These are phyloP conservation scores for Lithobates pipiens DNA, from an alignment of 2,797 vertebrate genomes.

Conservation along the genomic window DNA sequence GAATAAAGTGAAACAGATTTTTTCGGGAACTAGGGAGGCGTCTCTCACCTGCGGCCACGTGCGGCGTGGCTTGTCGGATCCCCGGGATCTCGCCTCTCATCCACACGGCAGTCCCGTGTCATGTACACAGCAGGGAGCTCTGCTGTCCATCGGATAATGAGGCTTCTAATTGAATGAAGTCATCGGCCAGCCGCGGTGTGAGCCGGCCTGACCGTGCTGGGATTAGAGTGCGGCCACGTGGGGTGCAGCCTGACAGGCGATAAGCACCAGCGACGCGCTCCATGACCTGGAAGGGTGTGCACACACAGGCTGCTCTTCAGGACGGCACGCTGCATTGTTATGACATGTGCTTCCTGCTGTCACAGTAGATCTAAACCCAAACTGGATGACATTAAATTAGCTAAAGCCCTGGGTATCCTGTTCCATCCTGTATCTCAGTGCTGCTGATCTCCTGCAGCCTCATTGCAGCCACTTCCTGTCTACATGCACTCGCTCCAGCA, in stretches of 20 bases:
- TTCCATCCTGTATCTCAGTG: no score
- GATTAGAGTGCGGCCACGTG: slow-evolving; percentile 37
- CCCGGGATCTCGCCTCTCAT: neutral
- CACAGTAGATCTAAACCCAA: no score
- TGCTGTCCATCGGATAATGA: slow-evolving; percentile 9
- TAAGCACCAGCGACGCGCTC: neutral
- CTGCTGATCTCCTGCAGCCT: no score
- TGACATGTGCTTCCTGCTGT: slow-evolving; percentile 13
- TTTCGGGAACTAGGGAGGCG: neutral
- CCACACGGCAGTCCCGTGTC: neutral
- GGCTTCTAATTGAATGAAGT: slow-evolving; percentile 31
- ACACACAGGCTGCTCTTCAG: slow-evolving; percentile 2
- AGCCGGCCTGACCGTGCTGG: neutral
- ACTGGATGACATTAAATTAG: no score
- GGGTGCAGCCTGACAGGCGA: slow-evolving; percentile 9
- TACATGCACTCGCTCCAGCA: no score
- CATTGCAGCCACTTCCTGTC: no score
- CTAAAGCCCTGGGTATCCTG: no score
- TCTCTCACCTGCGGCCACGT: neutral
- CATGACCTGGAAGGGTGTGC: slow-evolving; percentile 16
- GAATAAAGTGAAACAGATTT: neutral
- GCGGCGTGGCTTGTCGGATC: neutral
- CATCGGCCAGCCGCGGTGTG: slow-evolving; percentile 6
- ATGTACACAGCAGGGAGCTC: neutral
- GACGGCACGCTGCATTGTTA: neutral